Evolutionary conservation across 23 tunicate genomes (phyloP).

Genomic region (Ascidia mentula): DNA sequence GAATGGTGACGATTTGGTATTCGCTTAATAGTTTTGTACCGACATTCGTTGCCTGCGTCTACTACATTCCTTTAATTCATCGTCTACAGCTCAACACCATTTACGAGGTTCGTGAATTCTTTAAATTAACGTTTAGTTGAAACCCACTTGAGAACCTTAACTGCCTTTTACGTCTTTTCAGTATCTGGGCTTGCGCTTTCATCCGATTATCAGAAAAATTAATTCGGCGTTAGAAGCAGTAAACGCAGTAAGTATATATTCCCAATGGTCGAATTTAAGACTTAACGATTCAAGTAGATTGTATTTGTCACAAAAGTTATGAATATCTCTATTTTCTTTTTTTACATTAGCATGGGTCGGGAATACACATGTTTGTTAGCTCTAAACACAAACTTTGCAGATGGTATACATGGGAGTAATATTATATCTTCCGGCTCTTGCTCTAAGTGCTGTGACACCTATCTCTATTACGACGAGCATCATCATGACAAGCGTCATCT

Average conservation of each 20-base stretch:
- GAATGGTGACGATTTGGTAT: conserved; percentile 46
- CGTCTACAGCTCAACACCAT: conserved; percentile 37
- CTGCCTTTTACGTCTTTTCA: conserved; percentile 42
- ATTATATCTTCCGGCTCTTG: conserved; percentile 63
- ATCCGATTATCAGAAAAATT: conserved; percentile 28
- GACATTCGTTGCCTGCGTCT: conserved; percentile 34
- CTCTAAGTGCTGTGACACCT: conserved; percentile 66
- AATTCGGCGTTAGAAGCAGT: conserved; percentile 43
- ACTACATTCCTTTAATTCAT: conserved; percentile 63
- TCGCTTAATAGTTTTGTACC: conserved; percentile 18
- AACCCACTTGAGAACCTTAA: neutral
- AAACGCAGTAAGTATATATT: too few species aligned
- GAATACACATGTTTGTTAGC: too few species aligned
- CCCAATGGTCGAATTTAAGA: too few species aligned
- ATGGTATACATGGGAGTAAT: conserved; percentile 51
- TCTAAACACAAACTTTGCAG: too few species aligned
- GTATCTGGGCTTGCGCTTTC: conserved; percentile 62
- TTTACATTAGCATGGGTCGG: too few species aligned
- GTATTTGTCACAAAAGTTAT: too few species aligned
- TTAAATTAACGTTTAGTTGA: too few species aligned
- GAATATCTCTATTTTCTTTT: too few species aligned
- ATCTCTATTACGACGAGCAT: conserved; percentile 40
- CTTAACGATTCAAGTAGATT: too few species aligned
- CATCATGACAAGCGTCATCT: conserved; percentile 52
- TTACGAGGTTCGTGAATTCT: conserved; percentile 34